Base-by-base conservation (phyloP, 2,113 vertebrate genomes). In the Pterocles burchelli region DNA sequence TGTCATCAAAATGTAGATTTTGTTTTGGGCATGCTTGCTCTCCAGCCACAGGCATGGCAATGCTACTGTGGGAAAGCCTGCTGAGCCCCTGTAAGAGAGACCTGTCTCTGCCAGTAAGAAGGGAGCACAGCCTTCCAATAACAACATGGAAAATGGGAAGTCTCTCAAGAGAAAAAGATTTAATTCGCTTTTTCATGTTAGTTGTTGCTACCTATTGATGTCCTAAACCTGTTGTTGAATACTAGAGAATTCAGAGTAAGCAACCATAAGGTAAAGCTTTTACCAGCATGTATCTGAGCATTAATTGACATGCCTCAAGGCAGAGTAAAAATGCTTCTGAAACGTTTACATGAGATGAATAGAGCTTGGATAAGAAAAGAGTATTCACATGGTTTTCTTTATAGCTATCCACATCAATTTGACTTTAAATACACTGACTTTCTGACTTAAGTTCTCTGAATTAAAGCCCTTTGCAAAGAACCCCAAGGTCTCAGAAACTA, bases 301-400 rank as follows among this genome's bases (percentile, higher is more conserved):
- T 97, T 97, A 98, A 97, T 16, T 93, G 82, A 97, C 97, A 97
- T 92, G 95, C 93, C 97, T 95, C 92, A 97, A 97, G 97, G 97
- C 91, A 90, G 68, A 88, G 62, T 94, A 92, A 90, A 95, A 95
- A 94, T 41, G 80, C 82, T 92, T 97, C 84, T 96, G 93, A 97
- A 97, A 95, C 93, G 96, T 97, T 97, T 97, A 96, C 85, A 95
- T 96, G 88, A 76, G 96, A 93, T 97, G 95, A 96, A 95, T 49
- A 94, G 84, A 94, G n/a, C 95, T 93, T 83, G 95, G 67, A 48
- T 72, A 79, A 71, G 75, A 12, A 14, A 68, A 76, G 20, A 17
- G 18, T 86, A 81, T 78, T 77, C 7, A 17, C 81, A 55, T 46
- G 20, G n/a, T 46, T 82, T 84, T 90, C 74, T 91, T 96, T 89